A percentile compares a stretch with the other conserved stretches of the same genome.
These are phyloP conservation scores for Onychomys torridus DNA, from an alignment of 2,797 vertebrate species.

Conservation along the genomic window DNA sequence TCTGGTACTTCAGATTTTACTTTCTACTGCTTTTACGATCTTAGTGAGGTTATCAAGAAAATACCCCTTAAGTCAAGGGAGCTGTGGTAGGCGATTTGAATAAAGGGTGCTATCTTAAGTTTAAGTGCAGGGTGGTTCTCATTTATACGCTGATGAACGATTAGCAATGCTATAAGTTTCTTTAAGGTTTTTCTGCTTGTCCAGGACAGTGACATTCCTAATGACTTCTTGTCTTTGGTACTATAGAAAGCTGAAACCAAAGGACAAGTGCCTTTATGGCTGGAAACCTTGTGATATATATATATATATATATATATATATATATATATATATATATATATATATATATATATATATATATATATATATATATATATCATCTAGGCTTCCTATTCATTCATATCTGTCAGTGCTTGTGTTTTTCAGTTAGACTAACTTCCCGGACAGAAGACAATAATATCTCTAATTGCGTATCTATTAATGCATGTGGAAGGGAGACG, in stretches of 20 bases:
- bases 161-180: constrained; percentile 34
- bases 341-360: too few species aligned
- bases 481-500: constrained; percentile 17
- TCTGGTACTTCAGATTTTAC: constrained; percentile 25
- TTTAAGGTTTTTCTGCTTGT: constrained; percentile 15
- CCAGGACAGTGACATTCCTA: constrained; percentile 25
- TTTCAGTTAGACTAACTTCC: constrained; percentile 16
- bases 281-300: neutral
- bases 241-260: neutral
- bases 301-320: neutral
- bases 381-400: neutral
- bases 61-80: neutral
- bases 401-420: neutral
- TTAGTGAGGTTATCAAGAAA: neutral
- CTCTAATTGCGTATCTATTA: neutral
- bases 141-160: neutral
- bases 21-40: neutral
- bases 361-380: neutral
- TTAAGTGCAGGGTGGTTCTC: constrained; percentile 13
- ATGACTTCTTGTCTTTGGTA: constrained; percentile 13
- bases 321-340: neutral
- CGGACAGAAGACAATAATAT: neutral
- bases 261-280: constrained; percentile 16
- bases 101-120: neutral
- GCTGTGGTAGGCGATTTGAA: neutral